Evolutionary conservation across 2,797 vertebrate species (phyloP), one percentile per base, ranked within the genome.

Genomic region (Glyptemys insculpta): DNA sequence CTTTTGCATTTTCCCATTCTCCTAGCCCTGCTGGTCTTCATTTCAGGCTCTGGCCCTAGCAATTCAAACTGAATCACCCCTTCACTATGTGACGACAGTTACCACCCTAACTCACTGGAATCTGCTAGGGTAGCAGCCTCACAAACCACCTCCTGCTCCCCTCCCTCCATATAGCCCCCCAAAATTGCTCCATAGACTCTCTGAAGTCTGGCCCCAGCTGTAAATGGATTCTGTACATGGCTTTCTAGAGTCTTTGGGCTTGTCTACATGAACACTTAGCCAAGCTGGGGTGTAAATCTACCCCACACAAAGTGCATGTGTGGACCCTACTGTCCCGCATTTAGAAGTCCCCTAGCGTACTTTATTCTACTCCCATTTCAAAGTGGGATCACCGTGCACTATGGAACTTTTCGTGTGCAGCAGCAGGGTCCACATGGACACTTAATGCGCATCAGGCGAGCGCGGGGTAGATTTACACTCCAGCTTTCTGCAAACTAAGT

Each of bases 1-100:
- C 53, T 91, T 85, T 72, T 85, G 83, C 83, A 86, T 93, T 84
- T 88, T 85, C 34, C 31, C 53, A 68, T 88, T 87, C 56, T 88
- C 57, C 85, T 31, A 23, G 81, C 79, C 54, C 79, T 87, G 85
- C 79, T 83, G 86, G 72, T 53, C 79, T 49, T 59, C 53, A 31
- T 81, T 29, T 79, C 72, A 59, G 92, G 83, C 65, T 88, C 90
- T 86, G 80, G 52, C 74, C 93, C 18, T 27, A 34, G 50, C 59
- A 56, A 16, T 52, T 49, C 72, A 76, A 83, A 86, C 79, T 27
- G 57, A 89, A 78, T 76, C 53, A 49, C 54, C 54, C 80, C 2
- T 8, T 59, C 81, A 34, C 44, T 62, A n/a, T 11, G 2, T 52
- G 37, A 49, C 50, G 78, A 72, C 76, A 89, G 34, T 34, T 89